phyloP scores from a whole-genome alignment of 2,797 vertebrate species.

The Sorex maritimensis region DNA sequence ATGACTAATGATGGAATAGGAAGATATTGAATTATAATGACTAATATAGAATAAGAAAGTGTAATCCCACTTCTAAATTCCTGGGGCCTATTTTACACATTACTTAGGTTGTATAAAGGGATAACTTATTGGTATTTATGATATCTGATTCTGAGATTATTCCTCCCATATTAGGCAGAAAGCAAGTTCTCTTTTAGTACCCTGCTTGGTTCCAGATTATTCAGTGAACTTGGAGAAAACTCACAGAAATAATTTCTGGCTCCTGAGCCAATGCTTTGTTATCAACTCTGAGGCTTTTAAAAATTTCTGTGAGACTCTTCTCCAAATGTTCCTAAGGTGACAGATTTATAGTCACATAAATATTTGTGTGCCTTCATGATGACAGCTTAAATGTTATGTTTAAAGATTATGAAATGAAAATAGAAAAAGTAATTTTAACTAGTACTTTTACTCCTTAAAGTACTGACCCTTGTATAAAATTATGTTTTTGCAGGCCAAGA shows the following conservation, averaged over 20 bases:
- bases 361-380: slow-evolving; percentile 4
- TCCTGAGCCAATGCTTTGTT: slow-evolving; percentile 60
- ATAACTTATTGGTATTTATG: slow-evolving; percentile 25
- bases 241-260: slow-evolving; percentile 56
- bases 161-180: slow-evolving; percentile 19
- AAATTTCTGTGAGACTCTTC: slow-evolving; percentile 66
- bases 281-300: slow-evolving; percentile 17
- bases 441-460: background rate
- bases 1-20: background rate
- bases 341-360: slow-evolving; percentile 42
- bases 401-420: slow-evolving; percentile 75
- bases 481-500: slow-evolving; percentile 58
- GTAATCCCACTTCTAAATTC: background rate
- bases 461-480: slow-evolving; percentile 53
- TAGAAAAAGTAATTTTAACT: slow-evolving; percentile 56
- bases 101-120: slow-evolving; percentile 5
- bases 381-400: slow-evolving; percentile 69
- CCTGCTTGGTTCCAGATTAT: slow-evolving; percentile 1
- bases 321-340: slow-evolving; percentile 60
- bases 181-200: slow-evolving; percentile 25
- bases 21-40: background rate
- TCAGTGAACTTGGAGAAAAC: slow-evolving; percentile 44
- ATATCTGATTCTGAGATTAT: slow-evolving; percentile 46
- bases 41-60: background rate
- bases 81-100: background rate